Evolutionary conservation across 2,888 invertebrate genomes (phyloP).

Genomic region (Metopia argyrocephala): DNA sequence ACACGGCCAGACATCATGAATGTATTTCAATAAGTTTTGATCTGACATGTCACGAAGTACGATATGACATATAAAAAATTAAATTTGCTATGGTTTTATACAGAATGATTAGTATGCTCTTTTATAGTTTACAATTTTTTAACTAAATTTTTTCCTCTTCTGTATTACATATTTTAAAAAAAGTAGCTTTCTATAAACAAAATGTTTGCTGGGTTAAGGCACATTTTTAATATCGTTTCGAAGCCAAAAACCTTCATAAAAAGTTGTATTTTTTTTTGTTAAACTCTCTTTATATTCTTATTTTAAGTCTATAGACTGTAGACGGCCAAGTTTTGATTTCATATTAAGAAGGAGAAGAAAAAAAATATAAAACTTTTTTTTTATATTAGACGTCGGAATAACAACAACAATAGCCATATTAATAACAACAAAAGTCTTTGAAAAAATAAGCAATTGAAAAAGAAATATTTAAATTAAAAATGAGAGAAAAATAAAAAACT

Average conservation of each 20-base stretch:
- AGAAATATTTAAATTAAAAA: not conserved
- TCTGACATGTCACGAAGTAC: too few species aligned
- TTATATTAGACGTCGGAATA: not conserved
- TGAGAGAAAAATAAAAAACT: not conserved
- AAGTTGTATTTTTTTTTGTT: not conserved
- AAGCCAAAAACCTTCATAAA: slow-evolving; percentile 21
- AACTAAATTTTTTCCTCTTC: not conserved
- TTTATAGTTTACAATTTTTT: too few species aligned
- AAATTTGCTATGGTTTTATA: too few species aligned
- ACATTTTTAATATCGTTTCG: slow-evolving; percentile 12
- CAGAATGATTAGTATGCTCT: too few species aligned
- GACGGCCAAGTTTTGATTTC: slow-evolving; percentile 31
- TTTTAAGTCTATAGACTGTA: slow-evolving; percentile 15
- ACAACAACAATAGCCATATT: not conserved
- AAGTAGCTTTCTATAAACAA: not conserved
- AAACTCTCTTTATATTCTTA: not conserved
- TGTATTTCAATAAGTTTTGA: too few species aligned
- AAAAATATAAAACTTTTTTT: slow-evolving; percentile 18
- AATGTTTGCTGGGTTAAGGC: slow-evolving; percentile 12
- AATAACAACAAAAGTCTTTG: not conserved
- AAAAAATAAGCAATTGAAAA: too few species aligned
- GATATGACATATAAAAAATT: too few species aligned
- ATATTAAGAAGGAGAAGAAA: not conserved
- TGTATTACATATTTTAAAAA: not conserved
- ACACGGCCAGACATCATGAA: too few species aligned